phyloP scores from a whole-genome alignment of 2,888 invertebrate species.

The Liposcelis brunnea region DNA sequence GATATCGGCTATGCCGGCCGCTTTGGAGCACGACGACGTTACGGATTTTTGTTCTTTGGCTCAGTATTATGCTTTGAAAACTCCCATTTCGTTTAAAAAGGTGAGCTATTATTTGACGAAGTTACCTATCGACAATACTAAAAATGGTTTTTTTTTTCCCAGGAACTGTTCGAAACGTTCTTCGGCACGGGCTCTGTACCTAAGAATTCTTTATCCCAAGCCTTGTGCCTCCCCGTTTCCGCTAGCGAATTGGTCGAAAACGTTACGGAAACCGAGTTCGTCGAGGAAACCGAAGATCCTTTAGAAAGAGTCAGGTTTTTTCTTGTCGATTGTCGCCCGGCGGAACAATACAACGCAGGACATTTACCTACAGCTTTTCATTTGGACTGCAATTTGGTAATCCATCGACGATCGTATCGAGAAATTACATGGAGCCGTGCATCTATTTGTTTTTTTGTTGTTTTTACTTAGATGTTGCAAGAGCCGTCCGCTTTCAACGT shows the following conservation, averaged over 20 bases:
- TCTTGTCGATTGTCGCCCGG: slow-evolving; percentile 90
- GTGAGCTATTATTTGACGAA: slow-evolving; percentile 27
- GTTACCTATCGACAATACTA: neutral
- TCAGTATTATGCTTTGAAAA: slow-evolving; percentile 86
- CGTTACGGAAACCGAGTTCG: slow-evolving; percentile 34
- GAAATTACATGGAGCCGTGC: neutral
- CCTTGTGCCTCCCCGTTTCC: slow-evolving; percentile 89
- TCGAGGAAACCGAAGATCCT: slow-evolving; percentile 28
- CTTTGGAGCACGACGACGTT: slow-evolving; percentile 84
- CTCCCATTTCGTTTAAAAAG: slow-evolving; percentile 81
- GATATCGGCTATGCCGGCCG: slow-evolving; percentile 60
- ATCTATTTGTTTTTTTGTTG: neutral
- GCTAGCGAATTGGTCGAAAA: slow-evolving; percentile 82
- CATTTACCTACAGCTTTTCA: slow-evolving; percentile 96
- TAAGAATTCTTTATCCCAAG: slow-evolving; percentile 49
- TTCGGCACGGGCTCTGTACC: slow-evolving; percentile 39
- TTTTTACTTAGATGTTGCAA: slow-evolving; percentile 89
- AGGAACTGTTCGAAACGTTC: slow-evolving; percentile 22
- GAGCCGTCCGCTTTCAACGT: slow-evolving; percentile 89
- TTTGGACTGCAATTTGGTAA: slow-evolving; percentile 79
- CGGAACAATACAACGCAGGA: slow-evolving; percentile 92
- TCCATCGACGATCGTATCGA: slow-evolving; percentile 7
- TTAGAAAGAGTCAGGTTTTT: slow-evolving; percentile 60
- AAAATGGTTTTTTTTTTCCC: slow-evolving; percentile 10
- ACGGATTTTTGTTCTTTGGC: slow-evolving; percentile 92